Conservation (phyloP, 1,140 invertebrate genomes). For the Hycleus phaleratus region DNA sequence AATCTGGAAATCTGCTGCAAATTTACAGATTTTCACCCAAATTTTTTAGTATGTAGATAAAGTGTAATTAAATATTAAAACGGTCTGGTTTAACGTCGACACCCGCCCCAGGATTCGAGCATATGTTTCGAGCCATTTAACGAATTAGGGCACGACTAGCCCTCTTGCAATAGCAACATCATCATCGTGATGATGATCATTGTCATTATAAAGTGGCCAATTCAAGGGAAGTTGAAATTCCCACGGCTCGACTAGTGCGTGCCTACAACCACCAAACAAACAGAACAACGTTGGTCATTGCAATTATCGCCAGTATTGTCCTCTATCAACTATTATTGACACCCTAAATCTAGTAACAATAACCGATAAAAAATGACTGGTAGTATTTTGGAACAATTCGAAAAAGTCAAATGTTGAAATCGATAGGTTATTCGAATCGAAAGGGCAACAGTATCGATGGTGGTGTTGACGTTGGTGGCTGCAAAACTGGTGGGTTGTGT, state of each 20-base stretch:
- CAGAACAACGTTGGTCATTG: conserved; percentile 25
- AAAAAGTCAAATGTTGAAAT: conserved; percentile 17
- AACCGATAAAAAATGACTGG: no score
- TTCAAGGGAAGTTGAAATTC: conserved; percentile 26
- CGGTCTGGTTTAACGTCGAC: conserved; percentile 20
- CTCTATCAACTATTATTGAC: no score
- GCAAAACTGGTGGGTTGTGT: conserved; percentile 21
- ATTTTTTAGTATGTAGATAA: no score
- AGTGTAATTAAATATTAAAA: no score
- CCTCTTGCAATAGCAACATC: neutral
- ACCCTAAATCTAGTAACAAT: no score
- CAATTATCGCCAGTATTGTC: conserved; percentile 35
- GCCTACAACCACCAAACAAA: conserved; percentile 36
- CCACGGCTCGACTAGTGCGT: conserved; percentile 32
- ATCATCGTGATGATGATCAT: neutral
- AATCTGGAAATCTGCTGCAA: no score
- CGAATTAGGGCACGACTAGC: conserved; percentile 36
- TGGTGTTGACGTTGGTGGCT: conserved; percentile 6
- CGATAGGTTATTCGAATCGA: conserved; percentile 22
- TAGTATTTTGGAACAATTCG: conserved; percentile 11
- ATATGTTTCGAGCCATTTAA: conserved; percentile 41
- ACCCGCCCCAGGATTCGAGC: conserved; percentile 19
- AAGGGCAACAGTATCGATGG: neutral
- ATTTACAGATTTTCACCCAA: no score
- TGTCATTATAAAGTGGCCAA: conserved; percentile 13